Conservation (phyloP, 2,113 vertebrate species). For the Lepus europaeus region DNA sequence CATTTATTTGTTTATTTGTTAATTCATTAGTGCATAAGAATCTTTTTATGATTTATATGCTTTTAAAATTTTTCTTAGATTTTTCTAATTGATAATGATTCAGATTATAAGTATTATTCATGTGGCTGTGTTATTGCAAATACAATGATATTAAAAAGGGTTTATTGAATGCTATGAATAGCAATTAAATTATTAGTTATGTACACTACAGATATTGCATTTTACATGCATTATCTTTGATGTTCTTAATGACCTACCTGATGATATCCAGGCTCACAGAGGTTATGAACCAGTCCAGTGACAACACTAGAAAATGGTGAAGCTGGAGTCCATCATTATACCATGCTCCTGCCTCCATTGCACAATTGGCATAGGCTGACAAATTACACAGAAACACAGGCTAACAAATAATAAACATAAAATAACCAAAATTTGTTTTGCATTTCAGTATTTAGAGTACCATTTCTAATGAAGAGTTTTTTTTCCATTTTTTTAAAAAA, state of each 20-base stretch:
- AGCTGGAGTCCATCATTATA: neutral
- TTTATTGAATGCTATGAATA: neutral
- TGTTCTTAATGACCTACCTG: neutral
- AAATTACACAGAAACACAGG: neutral
- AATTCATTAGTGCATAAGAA: neutral
- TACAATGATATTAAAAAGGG: neutral
- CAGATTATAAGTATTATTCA: neutral
- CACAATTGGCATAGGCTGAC: neutral
- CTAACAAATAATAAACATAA: neutral
- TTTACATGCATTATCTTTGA: neutral
- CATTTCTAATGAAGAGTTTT: neutral
- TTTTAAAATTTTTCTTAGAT: neutral
- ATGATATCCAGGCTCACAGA: neutral
- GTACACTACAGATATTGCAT: neutral
- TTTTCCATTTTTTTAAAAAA: neutral
- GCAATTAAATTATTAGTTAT: neutral
- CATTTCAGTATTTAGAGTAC: neutral
- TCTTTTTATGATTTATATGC: neutral
- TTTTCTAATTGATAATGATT: conserved; percentile 16
- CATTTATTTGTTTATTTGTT: neutral
- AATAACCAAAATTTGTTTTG: conserved; percentile 2
- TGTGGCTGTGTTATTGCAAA: neutral
- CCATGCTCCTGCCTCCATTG: fast-evolving
- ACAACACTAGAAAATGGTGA: neutral
- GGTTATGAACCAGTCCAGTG: neutral